Evolutionary conservation across 2,113 vertebrate genomes (phyloP).

Genomic region (Chauna torquata): DNA sequence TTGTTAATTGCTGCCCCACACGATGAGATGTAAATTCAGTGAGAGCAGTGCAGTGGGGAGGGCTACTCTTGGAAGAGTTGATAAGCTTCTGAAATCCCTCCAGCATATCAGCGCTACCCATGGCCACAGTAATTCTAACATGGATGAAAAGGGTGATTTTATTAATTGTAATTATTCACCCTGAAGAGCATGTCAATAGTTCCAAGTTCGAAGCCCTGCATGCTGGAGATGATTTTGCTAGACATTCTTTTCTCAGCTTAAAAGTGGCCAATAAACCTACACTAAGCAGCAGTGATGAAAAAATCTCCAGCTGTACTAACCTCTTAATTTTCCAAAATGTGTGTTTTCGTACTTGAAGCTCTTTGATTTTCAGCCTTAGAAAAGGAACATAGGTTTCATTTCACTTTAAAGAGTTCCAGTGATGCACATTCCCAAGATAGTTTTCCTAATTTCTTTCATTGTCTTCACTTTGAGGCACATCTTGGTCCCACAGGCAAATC

Average conservation of each 20-base stretch:
- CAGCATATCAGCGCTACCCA: background rate
- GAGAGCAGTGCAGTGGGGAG: background rate
- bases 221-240: background rate
- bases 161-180: background rate
- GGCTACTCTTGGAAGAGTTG: background rate
- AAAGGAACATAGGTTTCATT: conserved; percentile 2
- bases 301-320: background rate
- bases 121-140: conserved; percentile 25
- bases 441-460: conserved; percentile 46
- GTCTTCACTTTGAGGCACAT: conserved; percentile 25
- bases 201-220: background rate
- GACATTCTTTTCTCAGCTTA: background rate
- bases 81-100: background rate
- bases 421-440: conserved; percentile 28
- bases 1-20: background rate
- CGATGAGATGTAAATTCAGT: background rate
- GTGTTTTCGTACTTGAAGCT: conserved; percentile 14
- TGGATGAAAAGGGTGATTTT: conserved; percentile 7
- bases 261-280: conserved; percentile 23
- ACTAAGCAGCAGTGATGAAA: background rate
- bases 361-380: conserved; percentile 19
- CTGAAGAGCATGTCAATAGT: background rate
- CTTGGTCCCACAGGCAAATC: background rate
- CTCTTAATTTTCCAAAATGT: conserved; percentile 34
- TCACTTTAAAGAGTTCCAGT: background rate